A percentile compares a stretch with the other conserved stretches of the same genome.
Conservation (phyloP, 1,140 invertebrate genomes). For the Drosophila nannoptera region DNA sequence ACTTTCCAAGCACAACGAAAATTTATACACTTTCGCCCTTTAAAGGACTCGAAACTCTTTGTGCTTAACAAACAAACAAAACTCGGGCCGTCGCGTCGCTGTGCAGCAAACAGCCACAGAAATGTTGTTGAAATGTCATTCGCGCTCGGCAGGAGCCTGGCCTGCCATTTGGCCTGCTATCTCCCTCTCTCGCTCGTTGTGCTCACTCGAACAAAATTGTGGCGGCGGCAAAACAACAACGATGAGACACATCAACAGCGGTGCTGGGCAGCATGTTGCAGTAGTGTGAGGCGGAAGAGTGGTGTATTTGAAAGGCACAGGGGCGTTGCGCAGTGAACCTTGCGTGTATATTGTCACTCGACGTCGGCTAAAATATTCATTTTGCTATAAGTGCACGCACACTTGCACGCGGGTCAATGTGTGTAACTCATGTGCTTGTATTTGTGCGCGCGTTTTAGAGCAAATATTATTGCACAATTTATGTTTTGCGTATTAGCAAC, state of each 20-base stretch:
- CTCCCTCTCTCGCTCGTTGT: slow-evolving; percentile 33
- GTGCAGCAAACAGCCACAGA: slow-evolving; percentile 18
- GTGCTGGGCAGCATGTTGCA: slow-evolving; percentile 54
- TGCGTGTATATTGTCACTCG: slow-evolving; percentile 69
- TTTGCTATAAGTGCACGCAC: slow-evolving; percentile 29
- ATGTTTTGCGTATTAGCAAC: slow-evolving; percentile 60
- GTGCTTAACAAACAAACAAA: slow-evolving; percentile 27
- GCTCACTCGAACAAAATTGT: slow-evolving; percentile 46
- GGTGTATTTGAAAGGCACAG: slow-evolving; percentile 22
- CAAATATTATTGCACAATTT: slow-evolving; percentile 68
- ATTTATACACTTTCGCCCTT: slow-evolving; percentile 67
- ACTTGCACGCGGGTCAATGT: slow-evolving; percentile 7
- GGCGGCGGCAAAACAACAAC: slow-evolving; percentile 67
- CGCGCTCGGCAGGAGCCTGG: slow-evolving; percentile 20
- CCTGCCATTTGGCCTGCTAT: background rate
- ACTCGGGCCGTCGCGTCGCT: background rate
- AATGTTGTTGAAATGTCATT: slow-evolving; percentile 67
- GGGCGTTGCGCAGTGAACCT: slow-evolving; percentile 70
- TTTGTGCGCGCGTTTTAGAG: slow-evolving; percentile 39
- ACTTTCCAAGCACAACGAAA: slow-evolving; percentile 34
- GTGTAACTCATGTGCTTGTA: slow-evolving; percentile 32
- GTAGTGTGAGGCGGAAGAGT: slow-evolving; percentile 35
- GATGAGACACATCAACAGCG: slow-evolving; percentile 53
- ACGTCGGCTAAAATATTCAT: slow-evolving; percentile 27
- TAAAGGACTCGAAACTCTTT: slow-evolving; percentile 53